Evolutionary conservation across 2,888 invertebrate genomes (phyloP), one percentile per base, ranked within the genome.

Genomic region (Scaptomyza parva): DNA sequence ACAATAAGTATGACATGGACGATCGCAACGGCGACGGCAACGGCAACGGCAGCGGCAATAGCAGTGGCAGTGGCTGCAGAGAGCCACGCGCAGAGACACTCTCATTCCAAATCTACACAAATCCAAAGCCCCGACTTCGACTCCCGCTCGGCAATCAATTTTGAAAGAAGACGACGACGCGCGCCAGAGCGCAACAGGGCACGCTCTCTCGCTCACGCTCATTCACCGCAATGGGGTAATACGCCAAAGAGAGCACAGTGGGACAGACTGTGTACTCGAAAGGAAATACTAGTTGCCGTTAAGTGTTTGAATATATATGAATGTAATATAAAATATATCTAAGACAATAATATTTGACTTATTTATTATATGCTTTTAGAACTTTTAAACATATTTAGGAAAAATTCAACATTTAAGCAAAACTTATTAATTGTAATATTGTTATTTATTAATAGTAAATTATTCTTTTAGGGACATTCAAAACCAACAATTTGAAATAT

Each of bases 1-100:
- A 88, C 89, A 90, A 90, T 90, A 90, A 90, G 90, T 90, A 88
- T 90, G 90, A 90, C 89, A 89, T 75, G 82, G 84, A 53, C 69
- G 70, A 64, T 41, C 74, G 67, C 67, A 62, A 47, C 65, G 47
- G 62, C 52, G 47, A 41, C 55, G 78, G 58, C 35, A 39, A 28
- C 20, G 50, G 61, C 54, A 30, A 8, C n/a, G 20, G 47, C 51
- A 67, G 30, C 59, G 40, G 35, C 53, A 33, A 18, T 45, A 14
- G 17, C 57, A 33, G 22, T 45, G 18, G 17, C 57, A n/a, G 18
- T 41, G 39, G 55, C 48, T 60, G 65, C 76, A 47, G 87, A 87
- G 82, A 87, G 87, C 69, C 87, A 78, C 86, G 85, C 87, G 81
- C 85, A 84, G 71, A 58, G 58, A 48, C 62, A 71, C 52, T 59